Evolutionary conservation across 2,888 invertebrate species (phyloP).

Genomic region (Aphidoletes aphidimyza): DNA sequence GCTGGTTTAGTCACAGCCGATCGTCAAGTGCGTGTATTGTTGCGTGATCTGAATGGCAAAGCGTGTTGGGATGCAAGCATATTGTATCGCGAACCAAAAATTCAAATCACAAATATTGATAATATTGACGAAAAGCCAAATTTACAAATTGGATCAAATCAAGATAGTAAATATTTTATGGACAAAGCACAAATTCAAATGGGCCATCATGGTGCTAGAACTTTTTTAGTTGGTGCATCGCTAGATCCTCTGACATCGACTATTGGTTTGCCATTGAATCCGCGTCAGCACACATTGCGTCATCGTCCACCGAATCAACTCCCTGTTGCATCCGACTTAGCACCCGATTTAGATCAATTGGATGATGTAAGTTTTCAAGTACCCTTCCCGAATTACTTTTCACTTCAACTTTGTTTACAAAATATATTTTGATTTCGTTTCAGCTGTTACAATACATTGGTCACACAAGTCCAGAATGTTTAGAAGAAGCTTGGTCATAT

Average conservation of each 20-base stretch:
- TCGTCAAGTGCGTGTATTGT: conserved; percentile 84
- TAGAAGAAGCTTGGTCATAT: conserved; percentile 70
- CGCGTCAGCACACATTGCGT: conserved; percentile 76
- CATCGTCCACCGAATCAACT: conserved; percentile 80
- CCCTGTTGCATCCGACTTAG: conserved; percentile 83
- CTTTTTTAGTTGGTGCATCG: conserved; percentile 57
- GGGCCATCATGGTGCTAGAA: conserved; percentile 57
- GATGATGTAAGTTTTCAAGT: conserved; percentile 78
- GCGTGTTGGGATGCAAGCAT: conserved; percentile 96
- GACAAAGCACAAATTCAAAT: conserved; percentile 1
- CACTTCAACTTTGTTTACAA: conserved; percentile 56
- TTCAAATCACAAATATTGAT: conserved; percentile 56
- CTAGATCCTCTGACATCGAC: conserved; percentile 66
- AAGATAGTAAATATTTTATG: conserved; percentile 20
- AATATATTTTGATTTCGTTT: conserved; percentile 56
- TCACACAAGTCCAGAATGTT: conserved; percentile 90
- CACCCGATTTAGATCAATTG: conserved; percentile 89
- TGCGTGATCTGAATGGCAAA: conserved; percentile 92
- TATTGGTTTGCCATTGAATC: conserved; percentile 69
- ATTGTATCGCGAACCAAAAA: conserved; percentile 80
- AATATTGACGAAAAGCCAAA: conserved; percentile 2
- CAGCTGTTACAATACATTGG: conserved; percentile 91
- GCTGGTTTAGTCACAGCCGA: conserved; percentile 82
- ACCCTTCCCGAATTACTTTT: conserved; percentile 37
- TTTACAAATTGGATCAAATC: not conserved